Base-by-base conservation (phyloP, 2,888 invertebrate species). In the Ceratothoa steindachneri region DNA sequence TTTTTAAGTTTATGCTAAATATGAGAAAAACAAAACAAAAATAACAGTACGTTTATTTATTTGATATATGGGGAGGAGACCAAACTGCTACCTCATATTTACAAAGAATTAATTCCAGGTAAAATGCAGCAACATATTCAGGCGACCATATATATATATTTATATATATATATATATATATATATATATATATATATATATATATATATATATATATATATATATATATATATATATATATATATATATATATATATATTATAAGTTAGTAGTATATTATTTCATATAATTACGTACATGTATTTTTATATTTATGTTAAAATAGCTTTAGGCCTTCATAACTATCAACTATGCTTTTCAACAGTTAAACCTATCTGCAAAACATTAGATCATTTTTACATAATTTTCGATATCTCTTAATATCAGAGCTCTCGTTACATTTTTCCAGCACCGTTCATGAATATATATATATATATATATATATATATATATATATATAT, bases 101-200 rank as follows among this genome's bases (percentile, higher is more conserved):
- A n/a, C n/a, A n/a, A n/a, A n/a, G n/a, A n/a, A n/a, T n/a, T n/a
- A n/a, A n/a, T n/a, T n/a, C n/a, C n/a, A n/a, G n/a, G n/a, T n/a
- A n/a, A n/a, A n/a, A n/a, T n/a, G n/a, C n/a, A n/a, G n/a, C n/a
- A n/a, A n/a, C n/a, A n/a, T n/a, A n/a, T n/a, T n/a, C n/a, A n/a
- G n/a, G n/a, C n/a, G n/a, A n/a, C n/a, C n/a, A 41, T 27, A 69
- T 69, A 69, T 69, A 53, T 28, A 24, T 51, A 69, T 52, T 24
- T 69, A 51, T 69, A 22, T 69, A 51, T 69, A 52, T 15, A 29
- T 12, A 27, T 22, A 52, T 28, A 51, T 27, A 51, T 28, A 15
- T 69, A 51, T 31, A 71, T 71, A 71, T 30, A 71, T 71, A 71
- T 65, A 60, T 71, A 65, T 71, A 67, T 29, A 67, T 67, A 67